Base-by-base conservation (phyloP, 1,140 invertebrate genomes). In the Agrilus planipennis region DNA sequence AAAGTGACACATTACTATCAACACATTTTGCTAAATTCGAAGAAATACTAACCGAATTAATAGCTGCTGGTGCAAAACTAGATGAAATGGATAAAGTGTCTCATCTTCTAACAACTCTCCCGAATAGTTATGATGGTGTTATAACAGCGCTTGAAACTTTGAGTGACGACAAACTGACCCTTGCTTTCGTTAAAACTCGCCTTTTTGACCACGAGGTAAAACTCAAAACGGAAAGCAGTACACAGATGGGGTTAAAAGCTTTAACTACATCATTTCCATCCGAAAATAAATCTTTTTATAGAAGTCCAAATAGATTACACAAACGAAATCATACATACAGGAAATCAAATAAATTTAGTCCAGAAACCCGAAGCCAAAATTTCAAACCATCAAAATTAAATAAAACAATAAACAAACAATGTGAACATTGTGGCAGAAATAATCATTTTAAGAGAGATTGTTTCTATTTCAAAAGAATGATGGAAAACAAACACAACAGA, bases 371-470 rank as follows among this genome's bases (percentile, higher is more conserved):
- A 27, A 27, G 12, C 12, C 7, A 27, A 12, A 27, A 9, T 12
- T 12, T 7, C 7, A 27, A 27, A 39, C 22, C 20, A 9, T 17
- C n/a, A 12, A n/a, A 11, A 11, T 15, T 11, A 27, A 28, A 15
- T 31, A 39, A 28, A 39, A 5, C 23, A 10, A 14, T 25, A 23
- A n/a, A 15, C 38, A 42, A 37, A n/a, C 22, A 34, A 17, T 44
- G 42, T 40, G 17, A 40, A 11, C 29, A 44, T 32, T 40, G 42
- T 40, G 37, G 42, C 19, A 31, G 37, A 27, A 31, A 11, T 31
- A 40, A 40, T n/a, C 42, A 44, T 31, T 2, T 25, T 10, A 40
- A 32, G 21, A 34, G 11, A 14, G 18, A 44, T 11, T 44, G 42
- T 32, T 34, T 20, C 16, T 44, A 29, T 40, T 40, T 38, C 19